Conservation (phyloP, 1,140 invertebrate species). For the Drosophila nasuta region DNA sequence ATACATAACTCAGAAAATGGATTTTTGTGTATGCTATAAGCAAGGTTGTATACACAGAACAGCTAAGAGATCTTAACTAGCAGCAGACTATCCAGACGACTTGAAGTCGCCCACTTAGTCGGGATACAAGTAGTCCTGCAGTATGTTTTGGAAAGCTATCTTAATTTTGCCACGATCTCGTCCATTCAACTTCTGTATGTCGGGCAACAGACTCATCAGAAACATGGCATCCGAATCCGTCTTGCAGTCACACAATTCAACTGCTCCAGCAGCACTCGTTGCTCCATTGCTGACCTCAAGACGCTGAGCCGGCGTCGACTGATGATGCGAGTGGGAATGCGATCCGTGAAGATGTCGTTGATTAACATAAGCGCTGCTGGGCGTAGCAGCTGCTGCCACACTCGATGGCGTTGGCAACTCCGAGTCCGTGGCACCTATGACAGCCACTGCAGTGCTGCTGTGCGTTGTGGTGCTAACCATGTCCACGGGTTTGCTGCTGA, state of each 20-base stretch:
- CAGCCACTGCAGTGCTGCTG: conserved; percentile 18
- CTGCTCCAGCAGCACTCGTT: conserved; percentile 25
- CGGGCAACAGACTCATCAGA: conserved; percentile 80
- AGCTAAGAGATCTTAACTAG: conserved; percentile 43
- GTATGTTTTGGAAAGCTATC: conserved; percentile 82
- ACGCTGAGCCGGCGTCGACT: conserved; percentile 28
- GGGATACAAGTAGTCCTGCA: conserved; percentile 83
- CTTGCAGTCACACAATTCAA: conserved; percentile 82
- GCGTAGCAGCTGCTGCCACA: conserved; percentile 15
- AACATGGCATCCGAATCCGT: conserved; percentile 84
- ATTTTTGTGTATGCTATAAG: conserved; percentile 45
- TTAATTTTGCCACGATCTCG: conserved; percentile 83
- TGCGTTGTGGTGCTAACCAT: conserved; percentile 79
- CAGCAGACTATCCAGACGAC: conserved; percentile 19
- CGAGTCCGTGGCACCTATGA: conserved; percentile 32
- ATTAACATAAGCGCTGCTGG: conserved; percentile 37
- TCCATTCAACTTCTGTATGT: conserved; percentile 81
- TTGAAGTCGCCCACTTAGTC: conserved; percentile 60
- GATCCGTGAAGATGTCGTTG: conserved; percentile 50
- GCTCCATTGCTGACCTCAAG: conserved; percentile 50
- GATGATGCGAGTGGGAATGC: conserved; percentile 57
- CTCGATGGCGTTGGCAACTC: conserved; percentile 54
- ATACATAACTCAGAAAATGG: conserved; percentile 1
- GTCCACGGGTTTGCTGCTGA: conserved; percentile 70
- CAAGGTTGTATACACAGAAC: conserved; percentile 64